Evolutionary conservation across 2,797 vertebrate genomes (phyloP).

Genomic region (Schizopygopsis pylzovi): DNA sequence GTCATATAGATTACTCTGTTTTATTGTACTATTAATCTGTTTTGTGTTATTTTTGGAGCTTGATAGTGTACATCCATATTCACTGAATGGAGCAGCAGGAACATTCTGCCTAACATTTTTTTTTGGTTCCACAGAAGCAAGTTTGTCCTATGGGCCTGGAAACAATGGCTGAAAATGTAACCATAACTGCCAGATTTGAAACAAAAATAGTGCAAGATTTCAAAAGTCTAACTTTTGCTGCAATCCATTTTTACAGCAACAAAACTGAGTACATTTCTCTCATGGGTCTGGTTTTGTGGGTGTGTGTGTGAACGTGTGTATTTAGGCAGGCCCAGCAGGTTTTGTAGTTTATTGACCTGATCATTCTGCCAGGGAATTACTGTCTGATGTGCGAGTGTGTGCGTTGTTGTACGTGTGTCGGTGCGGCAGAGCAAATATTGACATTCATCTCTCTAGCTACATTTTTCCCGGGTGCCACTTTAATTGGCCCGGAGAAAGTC

Average conservation of each 20-base stretch:
- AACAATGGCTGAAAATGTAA: neutral
- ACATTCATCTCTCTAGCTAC: slow-evolving; percentile 49
- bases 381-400: slow-evolving; percentile 49
- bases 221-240: neutral
- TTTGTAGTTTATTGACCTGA: slow-evolving; percentile 57
- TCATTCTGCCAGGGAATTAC: slow-evolving; percentile 49
- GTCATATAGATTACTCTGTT: neutral
- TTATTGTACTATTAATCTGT: neutral
- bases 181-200: neutral
- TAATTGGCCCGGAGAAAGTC: slow-evolving; percentile 54
- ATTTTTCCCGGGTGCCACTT: slow-evolving; percentile 38
- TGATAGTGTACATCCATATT: neutral
- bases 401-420: slow-evolving; percentile 17
- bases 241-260: neutral
- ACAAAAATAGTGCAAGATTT: neutral
- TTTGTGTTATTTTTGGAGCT: neutral
- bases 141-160: neutral
- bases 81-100: neutral
- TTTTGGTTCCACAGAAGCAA: neutral
- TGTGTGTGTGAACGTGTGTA: slow-evolving; percentile 19
- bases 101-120: neutral
- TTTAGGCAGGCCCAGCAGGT: slow-evolving; percentile 36
- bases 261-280: neutral
- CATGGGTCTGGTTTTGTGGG: neutral
- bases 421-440: slow-evolving; percentile 59